phyloP scores from a whole-genome alignment of 2,888 invertebrate species.

The Polydrusus cervinus region DNA sequence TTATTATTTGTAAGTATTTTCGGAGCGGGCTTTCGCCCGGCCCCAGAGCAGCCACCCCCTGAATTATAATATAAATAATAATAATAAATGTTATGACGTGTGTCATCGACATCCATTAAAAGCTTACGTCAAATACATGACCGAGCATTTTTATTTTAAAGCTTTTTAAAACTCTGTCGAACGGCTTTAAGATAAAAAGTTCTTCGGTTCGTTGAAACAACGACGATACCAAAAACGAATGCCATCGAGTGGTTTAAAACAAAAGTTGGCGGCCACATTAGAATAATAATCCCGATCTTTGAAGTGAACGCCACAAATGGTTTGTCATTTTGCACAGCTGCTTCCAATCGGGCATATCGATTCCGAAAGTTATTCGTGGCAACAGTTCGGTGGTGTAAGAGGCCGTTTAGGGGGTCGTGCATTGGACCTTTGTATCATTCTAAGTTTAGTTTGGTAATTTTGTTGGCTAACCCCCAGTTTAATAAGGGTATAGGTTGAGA shows the following conservation, averaged over 20 bases:
- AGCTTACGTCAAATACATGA: too few species aligned
- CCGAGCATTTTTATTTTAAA: too few species aligned
- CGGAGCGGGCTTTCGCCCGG: too few species aligned
- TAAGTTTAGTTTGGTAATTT: neutral
- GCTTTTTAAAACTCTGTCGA: too few species aligned
- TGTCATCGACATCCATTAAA: too few species aligned
- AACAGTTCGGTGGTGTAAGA: conserved; percentile 10
- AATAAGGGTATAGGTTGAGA: too few species aligned
- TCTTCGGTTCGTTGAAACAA: too few species aligned
- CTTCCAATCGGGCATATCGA: conserved; percentile 14
- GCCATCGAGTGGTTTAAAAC: neutral
- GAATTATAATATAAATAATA: too few species aligned
- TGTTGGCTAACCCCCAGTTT: neutral
- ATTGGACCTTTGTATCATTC: conserved; percentile 2
- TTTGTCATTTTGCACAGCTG: conserved; percentile 18
- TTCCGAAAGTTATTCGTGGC: conserved; percentile 23
- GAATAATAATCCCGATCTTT: conserved; percentile 6
- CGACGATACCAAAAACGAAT: neutral
- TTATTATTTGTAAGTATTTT: too few species aligned
- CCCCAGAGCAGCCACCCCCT: too few species aligned
- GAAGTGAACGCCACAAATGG: conserved; percentile 16
- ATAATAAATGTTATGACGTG: too few species aligned
- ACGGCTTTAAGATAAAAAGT: too few species aligned
- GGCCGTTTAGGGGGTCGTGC: neutral
- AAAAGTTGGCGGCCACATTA: conserved; percentile 19